Percentiles rank a stretch among this genome's conserved stretches.
phyloP scores from a whole-genome alignment of 2,113 vertebrate genomes.

The Podarcis raffonei region DNA sequence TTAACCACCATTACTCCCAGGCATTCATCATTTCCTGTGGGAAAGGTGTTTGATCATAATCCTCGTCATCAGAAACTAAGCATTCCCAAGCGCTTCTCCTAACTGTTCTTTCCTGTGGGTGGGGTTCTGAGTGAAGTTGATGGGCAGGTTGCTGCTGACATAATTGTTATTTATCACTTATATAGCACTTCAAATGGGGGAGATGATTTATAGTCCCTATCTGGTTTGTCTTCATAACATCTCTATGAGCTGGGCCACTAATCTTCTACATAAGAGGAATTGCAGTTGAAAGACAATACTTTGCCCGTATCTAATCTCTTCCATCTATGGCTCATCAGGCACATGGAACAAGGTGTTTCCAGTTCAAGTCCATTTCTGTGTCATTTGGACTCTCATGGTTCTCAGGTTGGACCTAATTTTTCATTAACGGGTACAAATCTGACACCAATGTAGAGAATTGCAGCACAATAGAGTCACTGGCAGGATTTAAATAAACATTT shows the following conservation, averaged over 20 bases:
- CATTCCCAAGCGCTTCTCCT: conserved; percentile 51
- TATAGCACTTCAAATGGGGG: not conserved
- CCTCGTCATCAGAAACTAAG: not conserved
- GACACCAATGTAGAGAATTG: too few relatives aligned
- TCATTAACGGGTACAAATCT: too few relatives aligned
- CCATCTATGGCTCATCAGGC: not conserved
- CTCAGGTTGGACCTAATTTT: not conserved
- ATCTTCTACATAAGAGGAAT: not conserved
- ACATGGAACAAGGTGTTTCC: not conserved
- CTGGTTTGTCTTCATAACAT: not conserved
- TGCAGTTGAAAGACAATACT: not conserved
- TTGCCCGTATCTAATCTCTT: not conserved
- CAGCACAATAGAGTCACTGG: too few relatives aligned
- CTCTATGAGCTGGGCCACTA: not conserved
- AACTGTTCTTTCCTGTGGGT: conserved; percentile 40
- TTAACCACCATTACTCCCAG: not conserved
- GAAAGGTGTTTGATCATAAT: not conserved
- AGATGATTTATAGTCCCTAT: not conserved
- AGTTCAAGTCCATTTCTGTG: not conserved
- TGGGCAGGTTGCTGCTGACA: not conserved
- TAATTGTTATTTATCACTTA: conserved; percentile 8
- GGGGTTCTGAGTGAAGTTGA: not conserved
- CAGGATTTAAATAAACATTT: too few relatives aligned
- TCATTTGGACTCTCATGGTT: too few relatives aligned
- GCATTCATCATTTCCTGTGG: conserved; percentile 60